Percentiles rank a stretch among this genome's conserved stretches.
These are phyloP conservation scores for Nemurella pictetii DNA, from an alignment of 2,888 invertebrate species.

Conservation along the genomic window DNA sequence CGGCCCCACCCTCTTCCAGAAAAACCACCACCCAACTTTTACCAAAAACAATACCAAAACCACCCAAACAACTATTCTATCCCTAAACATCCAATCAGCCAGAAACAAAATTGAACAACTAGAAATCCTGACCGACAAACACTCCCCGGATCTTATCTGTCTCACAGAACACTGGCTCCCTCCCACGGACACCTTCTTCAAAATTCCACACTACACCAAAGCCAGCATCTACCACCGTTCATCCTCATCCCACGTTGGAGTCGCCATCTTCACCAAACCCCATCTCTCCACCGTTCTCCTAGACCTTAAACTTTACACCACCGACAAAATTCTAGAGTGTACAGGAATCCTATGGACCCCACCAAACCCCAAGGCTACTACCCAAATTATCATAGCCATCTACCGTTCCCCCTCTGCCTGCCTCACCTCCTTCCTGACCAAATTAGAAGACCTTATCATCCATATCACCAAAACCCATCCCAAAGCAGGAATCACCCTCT, in stretches of 20 bases:
- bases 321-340: slow-evolving; percentile 17
- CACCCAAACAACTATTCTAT: not conserved
- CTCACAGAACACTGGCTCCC: slow-evolving; percentile 11
- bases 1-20: too few relatives aligned
- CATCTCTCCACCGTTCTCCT: not conserved
- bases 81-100: not conserved
- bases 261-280: not conserved
- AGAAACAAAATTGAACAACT: slow-evolving; percentile 13
- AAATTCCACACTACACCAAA: not conserved
- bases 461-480: not conserved
- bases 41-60: not conserved
- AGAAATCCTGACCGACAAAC: not conserved
- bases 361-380: not conserved
- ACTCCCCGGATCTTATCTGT: not conserved
- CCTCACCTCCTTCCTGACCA: not conserved
- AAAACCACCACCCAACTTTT: too few relatives aligned
- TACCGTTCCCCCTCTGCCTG: not conserved
- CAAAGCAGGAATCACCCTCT: not conserved
- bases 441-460: not conserved
- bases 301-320: not conserved
- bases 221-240: not conserved
- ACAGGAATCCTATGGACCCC: not conserved
- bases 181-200: not conserved
- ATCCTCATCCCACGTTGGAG: not conserved
- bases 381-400: not conserved